Evolutionary conservation across 2,113 vertebrate species (phyloP), one percentile per base, ranked within the genome.

Genomic region (Syrmaticus mikado): DNA sequence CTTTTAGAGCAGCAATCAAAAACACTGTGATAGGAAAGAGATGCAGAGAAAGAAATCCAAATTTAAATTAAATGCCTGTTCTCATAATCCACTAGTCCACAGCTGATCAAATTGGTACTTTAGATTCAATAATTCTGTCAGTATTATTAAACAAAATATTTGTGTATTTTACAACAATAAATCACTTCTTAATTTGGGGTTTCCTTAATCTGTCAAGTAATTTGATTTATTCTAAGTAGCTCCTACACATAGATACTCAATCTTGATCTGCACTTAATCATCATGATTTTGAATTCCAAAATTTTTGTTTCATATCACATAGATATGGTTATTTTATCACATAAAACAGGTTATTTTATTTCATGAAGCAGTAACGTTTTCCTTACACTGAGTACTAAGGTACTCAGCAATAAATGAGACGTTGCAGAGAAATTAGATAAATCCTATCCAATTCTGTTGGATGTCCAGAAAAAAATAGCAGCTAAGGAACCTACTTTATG

Each of bases 191-290:
- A 82, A 92, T 91, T 96, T 82, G 8, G 60, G 17, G 64, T 77
- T 82, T 95, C 71, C 82, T 94, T 84, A 83, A 87, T 93, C 68
- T 76, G 41, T 61, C 73, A 85, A 90, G 67, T 85, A 43, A 86
- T 87, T 87, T 53, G 53, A 8, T 81, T 93, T 83, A 86, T 93
- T 87, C 68, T 67, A 86, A 61, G 9, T 43, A 77, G 25, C 27
- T 89, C 40, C 55, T 55, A 73, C 93, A 73, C 72, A 87, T 50
- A 84, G 64, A 80, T 21, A 91, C 27, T 64, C 6, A 30, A 34
- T 53, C 75, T 83, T 52, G 60, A 85, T 91, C 52, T 73, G 57
- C 48, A 94, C 71, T 85, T 55, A 71, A 93, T 58, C 17, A 38
- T 62, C 52, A 64, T 0, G 0, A 70, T 46, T 71, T 38, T 38